Conservation (phyloP, 2,888 invertebrate species). For the Eupithecia exiguata region DNA sequence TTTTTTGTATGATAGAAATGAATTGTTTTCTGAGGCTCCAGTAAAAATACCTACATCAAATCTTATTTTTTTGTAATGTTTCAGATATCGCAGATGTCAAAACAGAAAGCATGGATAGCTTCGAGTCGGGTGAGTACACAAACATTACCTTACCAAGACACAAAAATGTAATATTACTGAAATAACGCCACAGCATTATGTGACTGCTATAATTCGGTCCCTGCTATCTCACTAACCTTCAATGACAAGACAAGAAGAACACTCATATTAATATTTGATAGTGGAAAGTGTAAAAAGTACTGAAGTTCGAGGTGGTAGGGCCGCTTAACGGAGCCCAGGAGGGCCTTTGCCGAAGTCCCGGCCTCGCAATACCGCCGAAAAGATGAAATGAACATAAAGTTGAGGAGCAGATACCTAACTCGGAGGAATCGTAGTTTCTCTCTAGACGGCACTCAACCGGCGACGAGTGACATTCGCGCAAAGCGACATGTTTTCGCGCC, state of each 20-base stretch:
- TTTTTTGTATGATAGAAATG: neutral
- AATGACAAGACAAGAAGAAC: conserved; percentile 55
- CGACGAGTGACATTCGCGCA: conserved; percentile 65
- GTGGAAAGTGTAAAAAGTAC: conserved; percentile 75
- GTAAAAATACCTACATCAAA: neutral
- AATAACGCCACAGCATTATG: neutral
- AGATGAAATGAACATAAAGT: conserved; percentile 84
- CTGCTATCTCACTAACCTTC: neutral
- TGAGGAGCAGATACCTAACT: conserved; percentile 80
- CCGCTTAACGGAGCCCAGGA: conserved; percentile 80
- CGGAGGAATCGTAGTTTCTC: conserved; percentile 81
- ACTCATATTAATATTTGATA: conserved; percentile 74
- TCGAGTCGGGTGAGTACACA: conserved; percentile 72
- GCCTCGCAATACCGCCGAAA: conserved; percentile 80
- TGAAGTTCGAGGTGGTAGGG: conserved; percentile 70
- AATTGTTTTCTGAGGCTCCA: neutral
- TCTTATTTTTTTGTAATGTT: conserved; percentile 50
- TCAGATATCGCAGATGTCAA: conserved; percentile 77
- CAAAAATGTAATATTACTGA: neutral
- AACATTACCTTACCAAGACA: neutral
- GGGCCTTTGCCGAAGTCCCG: conserved; percentile 78
- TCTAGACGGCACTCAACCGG: conserved; percentile 77
- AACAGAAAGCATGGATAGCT: conserved; percentile 80
- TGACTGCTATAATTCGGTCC: neutral
- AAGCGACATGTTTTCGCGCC: conserved; percentile 41